A percentile compares a stretch with the other conserved stretches of the same genome.
These are phyloP conservation scores for Masnerella sp. DNA, from an alignment of 2,888 invertebrate species.

Conservation along the genomic window DNA sequence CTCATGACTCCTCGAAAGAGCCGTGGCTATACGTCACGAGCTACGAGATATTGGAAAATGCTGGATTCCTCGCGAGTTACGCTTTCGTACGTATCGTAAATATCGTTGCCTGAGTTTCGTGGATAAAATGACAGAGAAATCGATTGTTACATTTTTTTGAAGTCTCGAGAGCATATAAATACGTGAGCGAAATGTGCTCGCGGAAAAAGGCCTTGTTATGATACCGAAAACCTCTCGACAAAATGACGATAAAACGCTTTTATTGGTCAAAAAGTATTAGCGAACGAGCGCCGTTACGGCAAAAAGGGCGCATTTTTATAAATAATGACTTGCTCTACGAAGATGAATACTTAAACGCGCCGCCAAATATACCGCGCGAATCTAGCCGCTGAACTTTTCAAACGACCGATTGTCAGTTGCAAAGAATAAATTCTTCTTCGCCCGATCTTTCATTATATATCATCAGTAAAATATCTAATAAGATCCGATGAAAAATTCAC, in stretches of 20 bases:
- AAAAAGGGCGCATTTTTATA: constrained; percentile 17
- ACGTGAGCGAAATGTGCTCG: constrained; percentile 48
- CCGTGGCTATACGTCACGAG: constrained; percentile 56
- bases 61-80: constrained; percentile 57
- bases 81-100: constrained; percentile 59
- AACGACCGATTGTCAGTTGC: not conserved
- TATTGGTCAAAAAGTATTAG: constrained; percentile 35
- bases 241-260: constrained; percentile 30
- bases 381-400: not conserved
- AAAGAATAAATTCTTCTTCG: not conserved
- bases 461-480: constrained; percentile 29
- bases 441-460: constrained; percentile 14
- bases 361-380: constrained; percentile 8
- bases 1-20: constrained; percentile 57
- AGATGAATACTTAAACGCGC: constrained; percentile 16
- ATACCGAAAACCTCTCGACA: constrained; percentile 34
- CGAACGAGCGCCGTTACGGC: constrained; percentile 1
- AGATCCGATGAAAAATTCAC: constrained; percentile 7
- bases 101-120: constrained; percentile 55
- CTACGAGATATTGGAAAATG: constrained; percentile 60
- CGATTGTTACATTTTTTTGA: constrained; percentile 55
- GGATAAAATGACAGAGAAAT: constrained; percentile 57
- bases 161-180: constrained; percentile 45
- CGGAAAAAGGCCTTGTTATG: constrained; percentile 47
- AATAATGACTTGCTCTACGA: constrained; percentile 18